These are phyloP conservation scores for Endotricha flammealis DNA, from an alignment of 2,888 invertebrate genomes.

Conservation along the genomic window DNA sequence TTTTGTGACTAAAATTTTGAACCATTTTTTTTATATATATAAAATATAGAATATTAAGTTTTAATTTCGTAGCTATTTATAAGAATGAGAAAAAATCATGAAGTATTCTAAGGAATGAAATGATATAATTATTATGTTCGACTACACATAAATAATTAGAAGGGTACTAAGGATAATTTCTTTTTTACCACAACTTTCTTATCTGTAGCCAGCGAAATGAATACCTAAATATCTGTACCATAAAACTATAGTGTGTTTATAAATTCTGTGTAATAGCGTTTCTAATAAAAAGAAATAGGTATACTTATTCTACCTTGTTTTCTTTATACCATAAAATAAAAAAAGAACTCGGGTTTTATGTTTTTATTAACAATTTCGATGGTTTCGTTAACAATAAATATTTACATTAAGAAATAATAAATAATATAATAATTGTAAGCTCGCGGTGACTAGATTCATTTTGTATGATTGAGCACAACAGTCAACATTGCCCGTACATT, in stretches of 20 bases:
- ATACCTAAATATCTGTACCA: constrained; percentile 7
- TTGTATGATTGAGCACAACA: constrained; percentile 49
- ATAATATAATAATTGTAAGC: constrained; percentile 23
- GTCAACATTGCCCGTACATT: constrained; percentile 39
- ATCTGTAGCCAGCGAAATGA: neutral
- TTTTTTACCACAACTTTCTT: too few relatives aligned
- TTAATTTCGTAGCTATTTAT: too few relatives aligned
- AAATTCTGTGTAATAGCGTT: constrained; percentile 55
- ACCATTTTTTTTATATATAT: too few relatives aligned
- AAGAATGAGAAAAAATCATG: too few relatives aligned
- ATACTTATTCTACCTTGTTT: too few relatives aligned
- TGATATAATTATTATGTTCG: too few relatives aligned
- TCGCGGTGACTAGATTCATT: constrained; percentile 57
- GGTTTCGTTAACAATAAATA: constrained; percentile 31
- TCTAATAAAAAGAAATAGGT: constrained; percentile 61
- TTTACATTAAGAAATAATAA: constrained; percentile 25
- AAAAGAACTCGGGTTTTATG: constrained; percentile 13
- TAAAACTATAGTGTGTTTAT: constrained; percentile 31
- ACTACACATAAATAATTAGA: too few relatives aligned
- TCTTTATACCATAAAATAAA: constrained; percentile 1
- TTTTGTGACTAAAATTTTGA: too few relatives aligned
- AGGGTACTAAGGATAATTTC: too few relatives aligned
- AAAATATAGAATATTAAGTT: too few relatives aligned
- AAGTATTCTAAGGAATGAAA: too few relatives aligned
- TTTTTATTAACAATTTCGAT: constrained; percentile 26